These are phyloP conservation scores for Polydrusus tereticollis DNA, from an alignment of 2,888 invertebrate genomes.

Conservation along the genomic window DNA sequence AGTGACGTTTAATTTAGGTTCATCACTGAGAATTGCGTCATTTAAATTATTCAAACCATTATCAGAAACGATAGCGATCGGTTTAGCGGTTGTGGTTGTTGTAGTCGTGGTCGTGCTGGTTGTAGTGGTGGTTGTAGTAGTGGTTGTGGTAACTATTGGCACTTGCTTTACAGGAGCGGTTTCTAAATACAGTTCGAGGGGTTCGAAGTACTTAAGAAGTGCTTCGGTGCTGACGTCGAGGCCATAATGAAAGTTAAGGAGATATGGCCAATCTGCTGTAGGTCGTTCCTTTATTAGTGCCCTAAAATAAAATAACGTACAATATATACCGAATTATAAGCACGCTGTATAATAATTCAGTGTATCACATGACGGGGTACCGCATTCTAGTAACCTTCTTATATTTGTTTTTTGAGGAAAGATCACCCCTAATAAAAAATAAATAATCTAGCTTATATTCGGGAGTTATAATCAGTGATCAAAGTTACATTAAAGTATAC, in stretches of 20 bases:
- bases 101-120: constrained; percentile 38
- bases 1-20: constrained; percentile 9
- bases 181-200: constrained; percentile 71
- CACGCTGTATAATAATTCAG: too few species aligned
- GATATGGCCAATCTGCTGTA: constrained; percentile 67
- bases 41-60: neutral
- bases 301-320: constrained; percentile 49
- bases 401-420: too few species aligned
- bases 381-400: too few species aligned
- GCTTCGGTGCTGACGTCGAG: constrained; percentile 68
- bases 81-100: neutral
- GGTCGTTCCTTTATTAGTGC: constrained; percentile 64
- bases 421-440: too few species aligned
- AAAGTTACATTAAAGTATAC: too few species aligned
- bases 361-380: too few species aligned
- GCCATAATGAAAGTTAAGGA: constrained; percentile 69
- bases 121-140: constrained; percentile 44
- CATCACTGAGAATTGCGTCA: constrained; percentile 25
- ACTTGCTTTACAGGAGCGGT: constrained; percentile 62
- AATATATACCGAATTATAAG: neutral
- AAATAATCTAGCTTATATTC: too few species aligned
- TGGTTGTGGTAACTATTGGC: constrained; percentile 46
- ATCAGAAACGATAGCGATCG: neutral
- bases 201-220: constrained; percentile 71
- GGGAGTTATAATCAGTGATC: too few species aligned